Base-by-base conservation (phyloP, 2,888 invertebrate genomes). In the Agonopterix alstromeriana region DNA sequence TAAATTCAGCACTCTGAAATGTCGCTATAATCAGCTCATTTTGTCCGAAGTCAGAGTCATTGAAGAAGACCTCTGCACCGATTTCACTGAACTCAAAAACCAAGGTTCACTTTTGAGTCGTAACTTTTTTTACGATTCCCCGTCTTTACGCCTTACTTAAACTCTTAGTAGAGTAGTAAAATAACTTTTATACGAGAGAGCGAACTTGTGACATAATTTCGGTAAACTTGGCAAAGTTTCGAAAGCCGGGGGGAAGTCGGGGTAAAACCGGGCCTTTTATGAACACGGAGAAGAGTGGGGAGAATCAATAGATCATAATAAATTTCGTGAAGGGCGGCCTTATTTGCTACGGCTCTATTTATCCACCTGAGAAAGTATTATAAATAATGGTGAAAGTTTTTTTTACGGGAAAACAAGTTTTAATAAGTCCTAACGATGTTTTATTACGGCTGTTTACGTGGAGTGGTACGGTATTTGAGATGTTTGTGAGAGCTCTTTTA, bases 241-340 rank as follows among this genome's bases (percentile, higher is more conserved):
- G 52, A 53, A 43, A 53, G 50, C 57, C 52, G 52, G 45, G 52
- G 51, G 51, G 46, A 52, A 54, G 53, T 49, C 53, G 54, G 52
- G 50, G 49, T 55, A 55, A 56, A 42, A 51, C 50, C 51, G 49
- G 46, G 56, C 48, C 27, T 60, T 67, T 73, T 69, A 72, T 64
- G 59, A 70, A 63, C 61, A 70, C 62, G 55, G 55, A 50, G 55
- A 53, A 11, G 42, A 66, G 65, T 62, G 57, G 51, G 51, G 53
- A 57, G 67, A 75, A 77, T 79, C 75, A 69, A 78, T 81, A 76
- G 74, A 73, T 77, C 73, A 74, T 78, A 75, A 78, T 78, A 79
- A 77, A 80, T 78, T 78, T 67, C 53, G 53, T 49, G 52, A 60
- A 63, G 65, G 54, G 54, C 60, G 57, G 55, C 52, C 57, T 58